Conservation (phyloP, 2,888 invertebrate genomes). For the Orthosia incerta region DNA sequence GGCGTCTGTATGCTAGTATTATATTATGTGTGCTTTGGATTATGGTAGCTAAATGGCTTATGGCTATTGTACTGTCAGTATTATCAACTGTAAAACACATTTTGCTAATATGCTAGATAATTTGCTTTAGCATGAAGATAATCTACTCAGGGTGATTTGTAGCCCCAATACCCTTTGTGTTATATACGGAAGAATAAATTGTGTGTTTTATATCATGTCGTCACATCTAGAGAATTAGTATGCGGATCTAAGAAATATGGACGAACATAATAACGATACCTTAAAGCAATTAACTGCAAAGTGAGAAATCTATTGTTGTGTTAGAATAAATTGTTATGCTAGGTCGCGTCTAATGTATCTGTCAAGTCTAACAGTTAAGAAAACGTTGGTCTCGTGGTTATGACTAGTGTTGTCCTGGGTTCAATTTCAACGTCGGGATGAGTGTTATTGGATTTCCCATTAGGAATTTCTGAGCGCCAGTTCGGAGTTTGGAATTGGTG, state of each 20-base stretch:
- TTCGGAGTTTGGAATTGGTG: too few species aligned
- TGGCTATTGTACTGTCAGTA: too few species aligned
- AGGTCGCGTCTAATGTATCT: not conserved
- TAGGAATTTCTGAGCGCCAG: not conserved
- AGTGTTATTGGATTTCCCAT: not conserved
- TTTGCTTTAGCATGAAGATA: not conserved
- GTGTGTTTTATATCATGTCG: not conserved
- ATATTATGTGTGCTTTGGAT: too few species aligned
- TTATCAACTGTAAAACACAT: not conserved
- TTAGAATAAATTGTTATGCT: slow-evolving; percentile 14
- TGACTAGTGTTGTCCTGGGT: not conserved
- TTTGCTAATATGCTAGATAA: too few species aligned
- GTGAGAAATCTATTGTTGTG: slow-evolving; percentile 42
- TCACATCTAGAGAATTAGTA: slow-evolving; percentile 15
- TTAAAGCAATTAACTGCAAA: slow-evolving; percentile 11
- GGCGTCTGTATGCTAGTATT: too few species aligned
- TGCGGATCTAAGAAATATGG: slow-evolving; percentile 12
- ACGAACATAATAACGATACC: slow-evolving; percentile 11
- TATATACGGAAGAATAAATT: not conserved
- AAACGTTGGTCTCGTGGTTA: not conserved
- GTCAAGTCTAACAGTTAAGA: not conserved
- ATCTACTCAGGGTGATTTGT: not conserved
- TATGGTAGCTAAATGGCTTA: too few species aligned
- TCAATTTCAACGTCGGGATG: too few species aligned
- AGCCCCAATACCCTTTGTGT: not conserved